phyloP scores from a whole-genome alignment of 2,797 vertebrate genomes.

The Cirrhinus mrigala region DNA sequence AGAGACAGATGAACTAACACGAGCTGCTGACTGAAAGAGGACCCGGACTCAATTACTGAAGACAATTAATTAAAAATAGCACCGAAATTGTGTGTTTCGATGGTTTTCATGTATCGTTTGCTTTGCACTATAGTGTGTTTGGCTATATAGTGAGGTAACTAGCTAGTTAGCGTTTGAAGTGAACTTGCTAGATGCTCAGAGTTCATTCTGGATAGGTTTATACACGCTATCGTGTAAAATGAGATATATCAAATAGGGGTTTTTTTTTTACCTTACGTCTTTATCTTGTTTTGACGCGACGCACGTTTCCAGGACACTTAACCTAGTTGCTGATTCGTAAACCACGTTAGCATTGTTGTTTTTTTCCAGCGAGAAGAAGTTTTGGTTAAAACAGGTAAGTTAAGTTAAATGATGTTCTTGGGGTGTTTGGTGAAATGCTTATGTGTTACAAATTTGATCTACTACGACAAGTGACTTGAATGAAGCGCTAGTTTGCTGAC shows the following conservation, averaged over 20 bases:
- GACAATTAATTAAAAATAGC: constrained; percentile 34
- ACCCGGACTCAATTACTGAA: constrained; percentile 29
- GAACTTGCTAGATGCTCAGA: constrained; percentile 8
- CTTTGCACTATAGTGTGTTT: background rate
- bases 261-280: background rate
- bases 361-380: constrained; percentile 45
- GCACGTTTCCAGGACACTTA: constrained; percentile 6
- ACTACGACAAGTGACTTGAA: constrained; percentile 1
- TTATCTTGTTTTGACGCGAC: constrained; percentile 21
- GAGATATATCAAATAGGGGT: constrained; percentile 1
- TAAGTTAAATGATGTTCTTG: constrained; percentile 52
- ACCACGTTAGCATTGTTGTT: constrained; percentile 1
- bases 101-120: constrained; percentile 2
- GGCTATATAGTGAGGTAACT: background rate
- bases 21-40: constrained; percentile 29
- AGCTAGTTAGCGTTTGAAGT: constrained; percentile 23
- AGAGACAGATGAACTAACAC: constrained; percentile 31
- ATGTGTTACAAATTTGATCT: background rate
- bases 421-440: background rate
- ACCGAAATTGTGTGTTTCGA: background rate
- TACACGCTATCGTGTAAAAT: constrained; percentile 18
- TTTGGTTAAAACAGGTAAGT: constrained; percentile 66
- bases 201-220: background rate
- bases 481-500: constrained; percentile 45
- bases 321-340: background rate